These are phyloP conservation scores for Junco hyemalis DNA, from an alignment of 2,113 vertebrate species.

Conservation along the genomic window DNA sequence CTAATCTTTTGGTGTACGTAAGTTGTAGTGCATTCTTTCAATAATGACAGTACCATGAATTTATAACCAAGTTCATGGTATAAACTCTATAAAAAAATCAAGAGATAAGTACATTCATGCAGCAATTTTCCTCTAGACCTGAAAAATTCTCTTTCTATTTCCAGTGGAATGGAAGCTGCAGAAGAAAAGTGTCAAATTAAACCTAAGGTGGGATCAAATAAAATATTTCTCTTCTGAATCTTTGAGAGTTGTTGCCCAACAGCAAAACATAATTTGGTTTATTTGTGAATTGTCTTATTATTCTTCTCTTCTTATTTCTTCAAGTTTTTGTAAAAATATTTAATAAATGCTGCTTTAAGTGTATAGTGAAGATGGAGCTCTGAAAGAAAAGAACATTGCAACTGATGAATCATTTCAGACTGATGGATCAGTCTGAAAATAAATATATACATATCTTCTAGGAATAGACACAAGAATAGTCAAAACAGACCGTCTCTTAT, in stretches of 20 bases:
- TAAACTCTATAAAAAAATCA: constrained; percentile 5
- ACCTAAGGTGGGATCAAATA: neutral
- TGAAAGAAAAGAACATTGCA: neutral
- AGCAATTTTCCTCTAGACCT: constrained; percentile 21
- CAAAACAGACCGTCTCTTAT: neutral
- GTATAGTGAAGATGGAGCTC: neutral
- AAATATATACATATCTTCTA: neutral
- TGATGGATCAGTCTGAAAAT: neutral
- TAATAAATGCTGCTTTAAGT: neutral
- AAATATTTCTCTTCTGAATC: neutral
- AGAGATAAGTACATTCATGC: neutral
- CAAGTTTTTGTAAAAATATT: neutral
- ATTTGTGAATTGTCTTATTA: neutral
- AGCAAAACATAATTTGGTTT: neutral
- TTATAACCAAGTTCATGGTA: neutral
- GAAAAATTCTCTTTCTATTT: constrained; percentile 25
- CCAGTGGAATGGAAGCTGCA: neutral
- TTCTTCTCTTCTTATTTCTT: neutral
- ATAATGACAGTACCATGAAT: neutral
- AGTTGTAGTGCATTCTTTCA: neutral
- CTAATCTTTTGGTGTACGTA: neutral
- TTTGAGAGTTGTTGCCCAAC: neutral
- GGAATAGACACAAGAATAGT: neutral
- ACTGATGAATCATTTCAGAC: neutral
- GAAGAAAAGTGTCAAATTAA: neutral